Percentiles rank a stretch among this genome's conserved stretches.
Conservation (phyloP, 92 coral and sea anemone species). For the Desmophyllum pertusum region DNA sequence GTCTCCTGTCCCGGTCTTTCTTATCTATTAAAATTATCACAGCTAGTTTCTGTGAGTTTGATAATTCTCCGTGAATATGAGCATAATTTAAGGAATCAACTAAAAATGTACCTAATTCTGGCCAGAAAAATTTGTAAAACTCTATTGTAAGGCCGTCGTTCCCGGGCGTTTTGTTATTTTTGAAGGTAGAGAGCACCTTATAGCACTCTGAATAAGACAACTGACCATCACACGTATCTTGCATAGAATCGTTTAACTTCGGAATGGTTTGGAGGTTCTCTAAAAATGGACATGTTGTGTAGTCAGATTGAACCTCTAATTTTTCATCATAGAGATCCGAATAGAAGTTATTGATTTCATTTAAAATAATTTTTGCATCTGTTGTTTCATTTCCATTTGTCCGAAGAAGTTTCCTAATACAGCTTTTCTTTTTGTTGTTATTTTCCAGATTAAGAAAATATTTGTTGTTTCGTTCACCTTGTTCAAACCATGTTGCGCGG, state of each 20-base stretch:
- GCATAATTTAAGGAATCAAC: too few relatives aligned
- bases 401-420: constrained; percentile 4
- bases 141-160: too few relatives aligned
- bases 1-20: neutral
- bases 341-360: constrained; percentile 12
- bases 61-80: too few relatives aligned
- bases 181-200: neutral
- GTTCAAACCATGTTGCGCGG: constrained; percentile 47
- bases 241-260: constrained; percentile 16
- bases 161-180: neutral
- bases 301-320: constrained; percentile 11
- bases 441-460: neutral
- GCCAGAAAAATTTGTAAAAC: constrained; percentile 14
- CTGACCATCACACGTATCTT: constrained; percentile 21
- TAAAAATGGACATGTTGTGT: constrained; percentile 1
- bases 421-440: constrained; percentile 13
- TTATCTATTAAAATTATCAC: constrained; percentile 9
- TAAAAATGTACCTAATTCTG: too few relatives aligned
- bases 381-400: constrained; percentile 6
- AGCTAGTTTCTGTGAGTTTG: constrained; percentile 13
- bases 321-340: constrained; percentile 27
- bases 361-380: neutral
- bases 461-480: constrained; percentile 31
- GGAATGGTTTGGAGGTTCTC: neutral
- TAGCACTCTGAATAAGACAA: constrained; percentile 19